A percentile compares a stretch with the other conserved stretches of the same genome.
These are phyloP conservation scores for Molossus alvarezi DNA, from an alignment of 2,797 vertebrate genomes.

Conservation along the genomic window DNA sequence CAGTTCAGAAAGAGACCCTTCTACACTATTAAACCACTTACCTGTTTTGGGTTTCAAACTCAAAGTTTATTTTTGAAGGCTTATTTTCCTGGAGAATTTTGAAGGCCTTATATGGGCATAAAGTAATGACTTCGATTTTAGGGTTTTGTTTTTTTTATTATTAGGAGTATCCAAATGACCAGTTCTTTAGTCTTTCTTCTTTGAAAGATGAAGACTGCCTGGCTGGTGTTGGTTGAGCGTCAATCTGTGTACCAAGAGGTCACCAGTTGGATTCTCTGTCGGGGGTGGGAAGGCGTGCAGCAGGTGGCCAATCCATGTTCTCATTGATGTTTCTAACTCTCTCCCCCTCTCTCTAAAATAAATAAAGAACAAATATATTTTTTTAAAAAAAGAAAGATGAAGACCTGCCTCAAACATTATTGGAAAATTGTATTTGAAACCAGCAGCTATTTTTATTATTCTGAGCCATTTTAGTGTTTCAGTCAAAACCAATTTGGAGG, in stretches of 20 bases:
- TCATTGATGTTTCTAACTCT: no score
- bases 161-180: slow-evolving; percentile 37
- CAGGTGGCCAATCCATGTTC: no score
- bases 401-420: slow-evolving; percentile 52
- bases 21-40: slow-evolving; percentile 40
- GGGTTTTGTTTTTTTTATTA: neutral
- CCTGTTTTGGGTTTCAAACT: slow-evolving; percentile 66
- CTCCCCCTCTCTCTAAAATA: no score
- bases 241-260: no score
- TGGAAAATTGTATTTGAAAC: slow-evolving; percentile 58
- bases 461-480: slow-evolving; percentile 64
- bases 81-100: slow-evolving; percentile 69
- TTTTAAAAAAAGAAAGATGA: slow-evolving; percentile 3
- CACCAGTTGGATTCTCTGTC: no score
- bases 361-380: no score
- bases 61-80: slow-evolving; percentile 67
- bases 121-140: slow-evolving; percentile 48
- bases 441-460: slow-evolving; percentile 51
- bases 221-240: no score
- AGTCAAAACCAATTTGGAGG: neutral
- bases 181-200: slow-evolving; percentile 52
- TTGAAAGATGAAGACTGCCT: slow-evolving; percentile 37
- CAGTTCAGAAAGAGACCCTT: slow-evolving; percentile 29
- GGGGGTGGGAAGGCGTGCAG: no score
- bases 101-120: slow-evolving; percentile 18